Conservation (phyloP, 1,140 invertebrate genomes). For the Achatina immaculata region DNA sequence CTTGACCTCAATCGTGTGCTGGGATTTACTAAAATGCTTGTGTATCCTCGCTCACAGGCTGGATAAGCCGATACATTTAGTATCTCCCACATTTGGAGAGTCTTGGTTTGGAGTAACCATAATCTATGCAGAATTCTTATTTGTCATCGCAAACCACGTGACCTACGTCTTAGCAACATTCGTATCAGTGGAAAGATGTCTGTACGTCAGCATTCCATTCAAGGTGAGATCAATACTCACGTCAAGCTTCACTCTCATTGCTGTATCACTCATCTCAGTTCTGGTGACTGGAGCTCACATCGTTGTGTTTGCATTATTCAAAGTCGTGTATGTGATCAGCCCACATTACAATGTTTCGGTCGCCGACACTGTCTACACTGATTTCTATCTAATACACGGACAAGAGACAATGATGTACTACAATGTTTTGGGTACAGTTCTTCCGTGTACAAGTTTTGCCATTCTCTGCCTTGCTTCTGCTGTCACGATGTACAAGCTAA, state of each 20-base stretch:
- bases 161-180: slow-evolving; percentile 7
- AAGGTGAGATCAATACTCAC: slow-evolving; percentile 18
- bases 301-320: not conserved
- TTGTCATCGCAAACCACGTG: not conserved
- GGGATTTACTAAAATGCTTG: slow-evolving; percentile 5
- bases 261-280: not conserved
- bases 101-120: not conserved
- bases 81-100: not conserved
- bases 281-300: not conserved
- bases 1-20: not conserved
- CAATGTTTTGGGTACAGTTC: not conserved
- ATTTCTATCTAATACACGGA: not conserved
- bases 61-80: not conserved
- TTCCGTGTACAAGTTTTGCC: not conserved
- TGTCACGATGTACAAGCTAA: not conserved
- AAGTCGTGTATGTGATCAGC: not conserved
- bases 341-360: not conserved
- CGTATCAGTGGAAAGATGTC: slow-evolving; percentile 11
- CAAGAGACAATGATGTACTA: not conserved
- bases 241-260: not conserved
- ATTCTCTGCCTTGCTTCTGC: not conserved
- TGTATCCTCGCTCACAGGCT: not conserved
- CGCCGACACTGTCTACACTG: not conserved
- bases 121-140: not conserved
- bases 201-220: slow-evolving; percentile 18